These are phyloP conservation scores for Poicephalus meyeri DNA, from an alignment of 2,113 vertebrate genomes.

Conservation along the genomic window DNA sequence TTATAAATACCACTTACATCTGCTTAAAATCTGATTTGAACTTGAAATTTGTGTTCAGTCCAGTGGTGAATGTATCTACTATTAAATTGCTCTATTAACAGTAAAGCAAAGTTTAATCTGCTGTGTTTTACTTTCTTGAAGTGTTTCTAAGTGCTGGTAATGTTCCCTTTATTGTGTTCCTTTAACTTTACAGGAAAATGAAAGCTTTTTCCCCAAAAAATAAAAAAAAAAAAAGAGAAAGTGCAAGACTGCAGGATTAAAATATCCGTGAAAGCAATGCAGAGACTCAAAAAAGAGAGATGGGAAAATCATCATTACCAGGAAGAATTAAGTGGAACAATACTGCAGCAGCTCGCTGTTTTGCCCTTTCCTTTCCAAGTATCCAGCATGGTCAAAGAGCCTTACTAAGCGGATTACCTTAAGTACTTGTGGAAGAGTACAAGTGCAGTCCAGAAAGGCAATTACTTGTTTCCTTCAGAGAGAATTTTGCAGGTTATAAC, in stretches of 20 bases:
- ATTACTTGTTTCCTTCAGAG: neutral
- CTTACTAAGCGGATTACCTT: neutral
- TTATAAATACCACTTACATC: constrained; percentile 26
- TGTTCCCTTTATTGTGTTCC: neutral
- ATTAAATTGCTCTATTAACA: constrained; percentile 52
- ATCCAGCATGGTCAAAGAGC: neutral
- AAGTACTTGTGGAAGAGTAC: neutral
- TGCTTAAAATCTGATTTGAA: constrained; percentile 42
- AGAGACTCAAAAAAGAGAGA: neutral
- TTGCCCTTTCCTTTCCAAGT: neutral
- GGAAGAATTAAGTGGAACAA: neutral
- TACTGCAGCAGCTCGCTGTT: neutral
- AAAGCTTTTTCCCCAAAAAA: neutral
- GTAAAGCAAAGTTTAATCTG: constrained; percentile 46
- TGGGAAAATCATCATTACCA: neutral
- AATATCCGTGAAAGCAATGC: neutral
- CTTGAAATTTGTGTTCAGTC: constrained; percentile 43
- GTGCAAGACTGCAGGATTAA: neutral
- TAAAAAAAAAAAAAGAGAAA: neutral
- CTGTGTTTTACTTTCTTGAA: constrained; percentile 28
- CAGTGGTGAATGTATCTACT: constrained; percentile 3
- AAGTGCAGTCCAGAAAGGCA: neutral
- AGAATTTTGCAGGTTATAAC: constrained; percentile 10
- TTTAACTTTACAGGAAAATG: neutral
- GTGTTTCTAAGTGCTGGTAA: neutral